Conservation (phyloP, 1,140 invertebrate genomes). For the Xylocopa sonorina region DNA sequence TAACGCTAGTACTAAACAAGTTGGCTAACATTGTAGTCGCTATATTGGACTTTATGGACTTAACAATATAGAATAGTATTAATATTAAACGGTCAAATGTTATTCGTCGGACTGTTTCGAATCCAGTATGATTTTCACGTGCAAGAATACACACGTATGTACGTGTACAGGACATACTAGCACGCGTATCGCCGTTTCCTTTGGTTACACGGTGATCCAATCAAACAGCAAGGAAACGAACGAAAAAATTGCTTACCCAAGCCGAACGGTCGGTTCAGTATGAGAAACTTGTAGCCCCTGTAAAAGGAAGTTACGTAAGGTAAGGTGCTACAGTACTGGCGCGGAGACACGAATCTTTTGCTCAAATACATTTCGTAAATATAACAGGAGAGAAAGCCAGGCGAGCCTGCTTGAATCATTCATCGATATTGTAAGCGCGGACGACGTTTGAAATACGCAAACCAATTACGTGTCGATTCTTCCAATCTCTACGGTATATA, state of each 20-base stretch:
- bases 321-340: not conserved
- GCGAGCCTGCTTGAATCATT: conserved; percentile 36
- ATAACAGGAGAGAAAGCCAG: conserved; percentile 49
- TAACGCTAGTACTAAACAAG: too few relatives aligned
- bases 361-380: conserved; percentile 45
- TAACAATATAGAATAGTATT: too few relatives aligned
- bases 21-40: too few relatives aligned
- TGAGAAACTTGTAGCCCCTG: conserved; percentile 46
- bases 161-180: too few relatives aligned
- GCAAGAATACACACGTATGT: too few relatives aligned
- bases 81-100: too few relatives aligned
- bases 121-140: too few relatives aligned
- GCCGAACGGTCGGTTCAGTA: not conserved
- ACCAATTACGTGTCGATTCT: too few relatives aligned
- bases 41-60: too few relatives aligned
- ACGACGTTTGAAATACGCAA: conserved; percentile 14
- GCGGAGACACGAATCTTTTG: conserved; percentile 17
- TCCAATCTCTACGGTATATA: too few relatives aligned
- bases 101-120: too few relatives aligned
- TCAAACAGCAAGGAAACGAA: not conserved
- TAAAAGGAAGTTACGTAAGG: conserved; percentile 40
- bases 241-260: not conserved
- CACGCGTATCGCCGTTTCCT: not conserved
- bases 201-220: too few relatives aligned
- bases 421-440: conserved; percentile 24